Conservation (phyloP, 2,797 vertebrate genomes). For the Hippoglossus hippoglossus region DNA sequence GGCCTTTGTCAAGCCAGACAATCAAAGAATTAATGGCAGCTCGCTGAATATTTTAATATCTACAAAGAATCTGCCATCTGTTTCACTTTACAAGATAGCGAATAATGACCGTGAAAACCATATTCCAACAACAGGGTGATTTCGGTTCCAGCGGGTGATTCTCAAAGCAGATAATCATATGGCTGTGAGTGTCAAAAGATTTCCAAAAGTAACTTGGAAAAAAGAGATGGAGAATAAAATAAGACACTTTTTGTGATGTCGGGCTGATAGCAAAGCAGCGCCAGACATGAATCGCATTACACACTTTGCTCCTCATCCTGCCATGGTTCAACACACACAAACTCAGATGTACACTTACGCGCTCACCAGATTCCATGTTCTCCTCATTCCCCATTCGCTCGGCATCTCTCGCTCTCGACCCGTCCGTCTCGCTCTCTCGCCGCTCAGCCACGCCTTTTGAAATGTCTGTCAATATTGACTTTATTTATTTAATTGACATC, state of each 20-base stretch:
- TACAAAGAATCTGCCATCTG: slow-evolving; percentile 77
- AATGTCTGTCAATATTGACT: slow-evolving; percentile 81
- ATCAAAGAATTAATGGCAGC: slow-evolving; percentile 76
- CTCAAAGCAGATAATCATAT: slow-evolving; percentile 32
- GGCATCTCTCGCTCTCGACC: slow-evolving; percentile 1
- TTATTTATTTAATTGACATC: slow-evolving; percentile 81
- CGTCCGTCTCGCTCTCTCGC: slow-evolving; percentile 13
- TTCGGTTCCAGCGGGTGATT: slow-evolving; percentile 34
- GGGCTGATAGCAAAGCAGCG: slow-evolving; percentile 48
- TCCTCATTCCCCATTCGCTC: slow-evolving; percentile 40
- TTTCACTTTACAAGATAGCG: slow-evolving; percentile 65
- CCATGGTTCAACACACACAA: slow-evolving; percentile 17
- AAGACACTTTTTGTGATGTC: slow-evolving; percentile 26
- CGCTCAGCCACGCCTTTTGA: slow-evolving; percentile 54
- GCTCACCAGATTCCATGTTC: slow-evolving; percentile 48
- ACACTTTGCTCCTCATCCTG: slow-evolving; percentile 26
- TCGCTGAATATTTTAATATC: slow-evolving; percentile 77
- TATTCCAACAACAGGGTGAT: slow-evolving; percentile 48
- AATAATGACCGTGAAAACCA: slow-evolving; percentile 60
- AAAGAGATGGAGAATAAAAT: slow-evolving; percentile 8
- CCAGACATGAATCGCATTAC: slow-evolving; percentile 47
- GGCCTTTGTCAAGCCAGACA: slow-evolving; percentile 74
- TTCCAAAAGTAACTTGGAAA: slow-evolving; percentile 35
- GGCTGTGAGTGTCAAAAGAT: slow-evolving; percentile 46
- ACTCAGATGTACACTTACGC: slow-evolving; percentile 22